A percentile compares a stretch with the other conserved stretches of the same genome.
Evolutionary conservation across 2,113 vertebrate species (phyloP).

Genomic region (Rhinichthys klamathensis): DNA sequence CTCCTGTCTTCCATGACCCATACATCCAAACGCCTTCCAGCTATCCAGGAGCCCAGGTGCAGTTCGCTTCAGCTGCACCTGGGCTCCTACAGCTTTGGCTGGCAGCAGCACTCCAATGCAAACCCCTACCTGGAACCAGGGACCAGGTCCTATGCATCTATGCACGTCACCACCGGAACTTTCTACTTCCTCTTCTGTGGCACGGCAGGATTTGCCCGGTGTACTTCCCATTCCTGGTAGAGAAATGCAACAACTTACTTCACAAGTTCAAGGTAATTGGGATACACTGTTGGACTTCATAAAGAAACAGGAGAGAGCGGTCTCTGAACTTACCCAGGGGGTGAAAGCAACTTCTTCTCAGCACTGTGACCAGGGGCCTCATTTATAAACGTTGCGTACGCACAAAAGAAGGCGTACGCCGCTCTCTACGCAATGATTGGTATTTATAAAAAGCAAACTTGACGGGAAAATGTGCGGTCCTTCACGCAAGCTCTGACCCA

Average conservation of each 20-base stretch:
- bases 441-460: too few relatives aligned
- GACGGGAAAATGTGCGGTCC: too few relatives aligned
- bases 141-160: background rate
- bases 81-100: too few relatives aligned
- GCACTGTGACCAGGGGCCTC: too few relatives aligned
- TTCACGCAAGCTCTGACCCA: too few relatives aligned
- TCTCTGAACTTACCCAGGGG: background rate
- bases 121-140: background rate
- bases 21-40: background rate
- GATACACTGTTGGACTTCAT: background rate
- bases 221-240: background rate
- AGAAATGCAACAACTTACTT: background rate
- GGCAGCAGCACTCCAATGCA: background rate
- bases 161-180: background rate
- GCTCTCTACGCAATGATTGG: too few relatives aligned
- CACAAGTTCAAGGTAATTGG: background rate
- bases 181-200: background rate
- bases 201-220: background rate
- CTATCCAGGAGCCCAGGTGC: background rate
- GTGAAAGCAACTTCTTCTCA: background rate
- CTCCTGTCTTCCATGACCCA: background rate
- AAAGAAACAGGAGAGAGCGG: background rate
- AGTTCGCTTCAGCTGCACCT: background rate
- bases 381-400: too few relatives aligned
- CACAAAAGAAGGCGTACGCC: too few relatives aligned